Evolutionary conservation across 2,888 invertebrate species (phyloP).

Genomic region (Margaritifera margaritifera): DNA sequence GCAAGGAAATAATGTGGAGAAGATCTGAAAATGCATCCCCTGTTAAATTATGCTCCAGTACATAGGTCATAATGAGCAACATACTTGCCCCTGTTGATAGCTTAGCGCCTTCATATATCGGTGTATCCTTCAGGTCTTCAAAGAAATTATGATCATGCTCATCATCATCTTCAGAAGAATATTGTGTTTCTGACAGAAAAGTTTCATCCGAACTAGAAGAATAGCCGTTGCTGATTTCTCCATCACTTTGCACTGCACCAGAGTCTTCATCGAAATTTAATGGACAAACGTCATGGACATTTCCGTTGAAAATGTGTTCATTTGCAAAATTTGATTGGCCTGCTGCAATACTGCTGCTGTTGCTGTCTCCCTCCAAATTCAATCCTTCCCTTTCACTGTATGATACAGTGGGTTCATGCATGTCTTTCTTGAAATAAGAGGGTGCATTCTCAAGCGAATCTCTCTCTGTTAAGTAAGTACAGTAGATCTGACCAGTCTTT

Average conservation of each 20-base stretch:
- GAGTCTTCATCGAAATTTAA: too few relatives aligned
- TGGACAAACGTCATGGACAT: too few relatives aligned
- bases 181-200: not conserved
- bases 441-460: constrained; percentile 2
- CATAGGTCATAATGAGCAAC: constrained; percentile 11
- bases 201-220: not conserved
- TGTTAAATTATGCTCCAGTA: constrained; percentile 10
- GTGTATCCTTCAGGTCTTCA: not conserved
- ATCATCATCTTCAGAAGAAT: constrained; percentile 1
- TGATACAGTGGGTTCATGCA: not conserved
- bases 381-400: too few relatives aligned
- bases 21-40: constrained; percentile 13
- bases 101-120: constrained; percentile 12
- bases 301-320: too few relatives aligned
- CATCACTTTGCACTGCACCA: too few relatives aligned
- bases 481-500: not conserved
- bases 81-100: constrained; percentile 14
- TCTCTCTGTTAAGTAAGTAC: not conserved
- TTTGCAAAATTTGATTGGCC: too few relatives aligned
- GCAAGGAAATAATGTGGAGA: constrained; percentile 7
- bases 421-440: not conserved
- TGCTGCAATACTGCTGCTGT: too few relatives aligned
- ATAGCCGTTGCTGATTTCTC: too few relatives aligned
- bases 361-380: too few relatives aligned
- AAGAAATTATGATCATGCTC: not conserved